Percentiles rank a stretch among this genome's conserved stretches.
These are phyloP conservation scores for Salvelinus namaycush DNA, from an alignment of 2,113 vertebrate species.

Conservation along the genomic window DNA sequence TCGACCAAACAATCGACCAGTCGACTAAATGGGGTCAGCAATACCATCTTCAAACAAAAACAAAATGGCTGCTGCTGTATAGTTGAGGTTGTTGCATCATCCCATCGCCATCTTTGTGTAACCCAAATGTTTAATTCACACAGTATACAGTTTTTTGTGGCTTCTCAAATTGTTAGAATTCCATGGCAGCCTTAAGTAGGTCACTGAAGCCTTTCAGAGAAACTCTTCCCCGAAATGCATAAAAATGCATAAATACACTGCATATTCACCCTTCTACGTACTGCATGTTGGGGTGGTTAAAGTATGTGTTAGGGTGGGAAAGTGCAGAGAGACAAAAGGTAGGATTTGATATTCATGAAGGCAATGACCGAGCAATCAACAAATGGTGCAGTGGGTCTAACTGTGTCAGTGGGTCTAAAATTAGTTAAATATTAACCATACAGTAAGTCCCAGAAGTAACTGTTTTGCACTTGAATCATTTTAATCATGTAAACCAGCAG, in stretches of 20 bases:
- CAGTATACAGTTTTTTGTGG: conserved; percentile 39
- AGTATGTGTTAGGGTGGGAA: conserved; percentile 28
- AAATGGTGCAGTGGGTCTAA: too few species aligned
- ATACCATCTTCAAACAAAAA: not conserved
- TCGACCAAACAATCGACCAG: too few species aligned
- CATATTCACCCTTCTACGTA: conserved; percentile 60
- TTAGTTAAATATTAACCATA: too few species aligned
- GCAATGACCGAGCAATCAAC: too few species aligned
- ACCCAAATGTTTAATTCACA: not conserved
- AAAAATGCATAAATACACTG: conserved; percentile 74
- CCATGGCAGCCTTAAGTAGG: conserved; percentile 71
- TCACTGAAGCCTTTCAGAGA: conserved; percentile 68
- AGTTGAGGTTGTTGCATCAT: not conserved
- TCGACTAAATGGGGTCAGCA: too few species aligned
- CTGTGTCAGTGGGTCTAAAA: too few species aligned
- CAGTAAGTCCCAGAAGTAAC: too few species aligned
- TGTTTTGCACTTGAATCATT: too few species aligned
- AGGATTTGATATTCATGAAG: not conserved
- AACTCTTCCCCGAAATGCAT: conserved; percentile 68
- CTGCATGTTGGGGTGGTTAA: conserved; percentile 56
- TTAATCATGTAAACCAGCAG: too few species aligned
- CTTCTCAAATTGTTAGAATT: conserved; percentile 63
- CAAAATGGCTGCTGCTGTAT: not conserved
- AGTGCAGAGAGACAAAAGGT: not conserved
- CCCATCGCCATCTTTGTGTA: not conserved